phyloP scores from a whole-genome alignment of 2,113 vertebrate genomes.

The Circaetus gallicus region DNA sequence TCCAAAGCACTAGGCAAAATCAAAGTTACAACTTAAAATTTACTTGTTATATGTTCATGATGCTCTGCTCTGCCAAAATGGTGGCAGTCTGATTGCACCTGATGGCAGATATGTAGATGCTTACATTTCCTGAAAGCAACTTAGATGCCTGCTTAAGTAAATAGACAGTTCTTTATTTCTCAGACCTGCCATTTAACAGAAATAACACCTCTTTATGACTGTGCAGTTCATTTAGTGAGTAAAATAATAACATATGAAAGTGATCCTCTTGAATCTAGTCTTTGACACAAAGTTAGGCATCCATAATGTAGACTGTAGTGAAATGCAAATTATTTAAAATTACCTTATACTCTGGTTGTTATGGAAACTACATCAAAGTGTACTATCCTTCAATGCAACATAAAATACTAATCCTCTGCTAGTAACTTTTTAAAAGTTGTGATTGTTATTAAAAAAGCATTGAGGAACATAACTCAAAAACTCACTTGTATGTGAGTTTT shows the following conservation, averaged over 20 bases:
- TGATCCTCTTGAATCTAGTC: neutral
- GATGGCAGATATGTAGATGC: neutral
- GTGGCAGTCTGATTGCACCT: neutral
- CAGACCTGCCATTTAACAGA: neutral
- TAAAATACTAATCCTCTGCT: neutral
- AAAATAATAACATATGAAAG: neutral
- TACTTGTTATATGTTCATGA: neutral
- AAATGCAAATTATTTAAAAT: neutral
- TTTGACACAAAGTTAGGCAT: neutral
- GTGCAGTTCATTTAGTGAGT: neutral
- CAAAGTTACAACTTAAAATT: neutral
- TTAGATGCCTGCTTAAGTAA: neutral
- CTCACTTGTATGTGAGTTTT: neutral
- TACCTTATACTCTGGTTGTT: neutral
- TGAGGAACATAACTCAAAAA: neutral
- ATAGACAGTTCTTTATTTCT: neutral
- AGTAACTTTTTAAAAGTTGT: neutral
- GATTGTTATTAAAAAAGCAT: neutral
- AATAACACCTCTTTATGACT: neutral
- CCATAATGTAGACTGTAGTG: neutral
- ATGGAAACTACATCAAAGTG: neutral
- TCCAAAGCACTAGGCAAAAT: neutral
- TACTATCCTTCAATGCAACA: neutral
- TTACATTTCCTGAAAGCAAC: neutral
- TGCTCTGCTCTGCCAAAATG: neutral